Percentiles rank a stretch among this genome's conserved stretches.
phyloP scores from a whole-genome alignment of 2,888 invertebrate species.

The Agonopterix arenella region DNA sequence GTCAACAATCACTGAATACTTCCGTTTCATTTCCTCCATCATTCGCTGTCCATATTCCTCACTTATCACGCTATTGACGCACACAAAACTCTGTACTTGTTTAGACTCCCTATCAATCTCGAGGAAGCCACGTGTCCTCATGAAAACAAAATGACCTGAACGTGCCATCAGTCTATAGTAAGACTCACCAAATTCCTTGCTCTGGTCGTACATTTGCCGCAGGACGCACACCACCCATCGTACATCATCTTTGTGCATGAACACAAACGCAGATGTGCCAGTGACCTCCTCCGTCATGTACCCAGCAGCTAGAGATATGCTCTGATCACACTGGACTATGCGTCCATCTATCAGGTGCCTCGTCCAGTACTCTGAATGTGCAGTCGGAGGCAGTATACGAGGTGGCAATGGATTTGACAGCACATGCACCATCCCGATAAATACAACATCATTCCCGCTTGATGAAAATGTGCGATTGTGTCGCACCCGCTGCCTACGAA shows the following conservation, averaged over 20 bases:
- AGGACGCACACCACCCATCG: constrained; percentile 92
- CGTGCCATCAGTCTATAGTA: constrained; percentile 89
- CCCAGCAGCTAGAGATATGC: constrained; percentile 92
- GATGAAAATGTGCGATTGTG: constrained; percentile 69
- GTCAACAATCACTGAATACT: constrained; percentile 83
- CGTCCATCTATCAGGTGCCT: constrained; percentile 92
- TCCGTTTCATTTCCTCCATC: constrained; percentile 87
- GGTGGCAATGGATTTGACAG: constrained; percentile 76
- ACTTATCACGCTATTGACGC: constrained; percentile 87
- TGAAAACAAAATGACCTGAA: constrained; percentile 90
- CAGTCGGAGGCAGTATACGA: constrained; percentile 74
- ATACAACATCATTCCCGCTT: constrained; percentile 80
- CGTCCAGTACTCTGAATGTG: constrained; percentile 92
- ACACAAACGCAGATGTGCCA: constrained; percentile 91
- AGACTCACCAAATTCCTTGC: constrained; percentile 89
- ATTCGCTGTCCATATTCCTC: constrained; percentile 85
- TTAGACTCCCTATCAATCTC: constrained; percentile 87
- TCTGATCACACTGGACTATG: constrained; percentile 93
- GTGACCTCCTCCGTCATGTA: constrained; percentile 93
- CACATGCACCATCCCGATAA: constrained; percentile 85
- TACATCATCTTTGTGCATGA: constrained; percentile 93
- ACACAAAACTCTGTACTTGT: constrained; percentile 90
- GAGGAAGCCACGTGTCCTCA: constrained; percentile 89
- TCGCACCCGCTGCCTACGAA: constrained; percentile 68
- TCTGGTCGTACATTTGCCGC: constrained; percentile 91